Evolutionary conservation across 2,888 invertebrate genomes (phyloP), one percentile per base, ranked within the genome.

Genomic region (Nyleta sp.): DNA sequence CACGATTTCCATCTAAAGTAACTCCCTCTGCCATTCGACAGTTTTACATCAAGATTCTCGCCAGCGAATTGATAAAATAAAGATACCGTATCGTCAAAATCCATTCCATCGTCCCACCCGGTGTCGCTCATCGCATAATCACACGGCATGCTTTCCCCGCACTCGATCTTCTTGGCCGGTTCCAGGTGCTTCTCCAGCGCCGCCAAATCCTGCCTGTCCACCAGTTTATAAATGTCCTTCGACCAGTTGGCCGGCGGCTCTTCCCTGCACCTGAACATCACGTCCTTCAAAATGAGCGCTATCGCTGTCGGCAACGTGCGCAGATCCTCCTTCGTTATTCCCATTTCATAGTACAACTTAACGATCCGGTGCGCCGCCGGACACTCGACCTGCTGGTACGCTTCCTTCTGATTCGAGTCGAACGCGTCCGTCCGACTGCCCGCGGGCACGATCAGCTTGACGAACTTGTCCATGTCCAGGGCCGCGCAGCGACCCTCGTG

Each of bases 181-280:
- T 81, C 81, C 11, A 85, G 80, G 75, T 88, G 85, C 46, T 84
- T 87, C 11, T 87, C 92, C 80, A 94, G 92, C 0, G 92, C 91
- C 0, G 95, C 95, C 75, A 96, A 91, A 89, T 96, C 96, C 82
- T 95, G 93, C 11, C 96, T 91, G 91, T 94, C 94, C 38, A 96
- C 92, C 33, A 96, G 92, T 68, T 92, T 92, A 89, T 95, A 96
- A 0, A 95, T 95, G 20, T 93, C 92, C 18, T 92, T 91, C 0
- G 95, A 93, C 95, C 96, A 96, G 88, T 94, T 94, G 28, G 94
- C 92, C 0, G 95, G 95, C 0, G 96, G 96, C 71, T 93, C 92
- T 83, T 93, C 93, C 84, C 96, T 93, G 83, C 95, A 95, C 81
- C 93, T 91, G 89, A 95, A 94, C 78, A 96, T 93, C 13, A 94